Conservation (phyloP, 35 echinoderm and acorn worm species). For the Anneissia japonica region DNA sequence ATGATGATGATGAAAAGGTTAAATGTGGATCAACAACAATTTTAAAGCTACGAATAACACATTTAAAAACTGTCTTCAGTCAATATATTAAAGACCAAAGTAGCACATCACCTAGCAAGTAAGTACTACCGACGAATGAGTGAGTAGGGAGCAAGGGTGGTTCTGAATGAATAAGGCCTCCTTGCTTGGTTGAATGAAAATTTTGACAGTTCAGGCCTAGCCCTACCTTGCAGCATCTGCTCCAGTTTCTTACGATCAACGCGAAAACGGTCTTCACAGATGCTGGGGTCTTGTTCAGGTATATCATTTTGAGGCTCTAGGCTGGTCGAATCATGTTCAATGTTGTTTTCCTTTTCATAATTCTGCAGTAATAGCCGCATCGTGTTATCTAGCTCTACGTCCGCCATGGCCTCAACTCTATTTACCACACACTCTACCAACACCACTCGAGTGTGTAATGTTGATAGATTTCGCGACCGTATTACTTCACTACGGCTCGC, state of each 20-base stretch:
- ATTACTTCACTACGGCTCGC: background rate
- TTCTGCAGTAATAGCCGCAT: background rate
- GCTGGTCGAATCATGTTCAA: background rate
- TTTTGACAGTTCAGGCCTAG: background rate
- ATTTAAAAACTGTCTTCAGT: too few species aligned
- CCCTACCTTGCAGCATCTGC: slow-evolving; percentile 47
- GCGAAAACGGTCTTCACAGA: slow-evolving; percentile 82
- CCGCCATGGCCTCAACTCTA: background rate
- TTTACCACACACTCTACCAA: background rate
- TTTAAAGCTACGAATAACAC: too few species aligned
- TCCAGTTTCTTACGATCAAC: slow-evolving; percentile 96
- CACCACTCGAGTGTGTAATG: background rate
- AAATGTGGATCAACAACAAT: too few species aligned
- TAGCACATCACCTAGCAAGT: too few species aligned
- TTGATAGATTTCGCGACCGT: background rate
- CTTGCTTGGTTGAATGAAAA: background rate
- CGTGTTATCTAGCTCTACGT: background rate
- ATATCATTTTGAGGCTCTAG: background rate
- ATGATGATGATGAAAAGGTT: too few species aligned
- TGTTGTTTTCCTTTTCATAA: background rate
- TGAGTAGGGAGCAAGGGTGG: too few species aligned
- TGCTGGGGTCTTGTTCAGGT: slow-evolving; percentile 45
- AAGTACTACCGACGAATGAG: too few species aligned
- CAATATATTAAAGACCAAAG: too few species aligned
- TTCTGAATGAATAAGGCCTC: too few species aligned